Conservation (phyloP, 2,888 invertebrate species). For the Trissoscelio sp. region DNA sequence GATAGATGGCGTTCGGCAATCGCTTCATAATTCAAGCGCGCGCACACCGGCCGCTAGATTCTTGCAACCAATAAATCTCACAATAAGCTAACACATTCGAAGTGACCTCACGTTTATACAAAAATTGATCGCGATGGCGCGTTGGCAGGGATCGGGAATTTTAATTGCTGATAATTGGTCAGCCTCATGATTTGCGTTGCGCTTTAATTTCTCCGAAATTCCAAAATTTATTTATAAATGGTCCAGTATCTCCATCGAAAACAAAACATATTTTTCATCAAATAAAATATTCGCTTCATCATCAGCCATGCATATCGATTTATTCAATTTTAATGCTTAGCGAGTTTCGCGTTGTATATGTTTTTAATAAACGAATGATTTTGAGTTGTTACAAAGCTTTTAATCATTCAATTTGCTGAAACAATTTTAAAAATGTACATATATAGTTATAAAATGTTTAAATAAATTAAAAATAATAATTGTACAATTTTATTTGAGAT, state of each 20-base stretch:
- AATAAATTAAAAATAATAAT: too few relatives aligned
- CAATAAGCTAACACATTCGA: conserved; percentile 66
- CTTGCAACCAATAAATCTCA: conserved; percentile 69
- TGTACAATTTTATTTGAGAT: too few relatives aligned
- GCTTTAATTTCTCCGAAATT: conserved; percentile 12
- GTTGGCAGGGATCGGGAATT: conserved; percentile 30
- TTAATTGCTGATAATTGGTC: conserved; percentile 49
- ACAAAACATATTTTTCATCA: neutral
- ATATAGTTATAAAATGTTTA: too few relatives aligned
- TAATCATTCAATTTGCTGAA: too few relatives aligned
- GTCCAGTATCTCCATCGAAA: neutral
- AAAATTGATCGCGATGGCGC: conserved; percentile 48
- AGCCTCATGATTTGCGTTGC: conserved; percentile 5
- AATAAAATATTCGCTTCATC: neutral
- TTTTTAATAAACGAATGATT: too few relatives aligned
- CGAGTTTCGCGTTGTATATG: too few relatives aligned
- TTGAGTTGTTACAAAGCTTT: too few relatives aligned
- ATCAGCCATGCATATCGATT: neutral
- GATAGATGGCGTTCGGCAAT: conserved; percentile 51
- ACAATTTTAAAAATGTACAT: too few relatives aligned
- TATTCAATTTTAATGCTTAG: too few relatives aligned
- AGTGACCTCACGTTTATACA: conserved; percentile 45
- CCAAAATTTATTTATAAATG: conserved; percentile 12
- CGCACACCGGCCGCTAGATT: conserved; percentile 57
- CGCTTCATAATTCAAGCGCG: conserved; percentile 69